Base-by-base conservation (phyloP, 2,113 vertebrate species). In the Felis chaus region DNA sequence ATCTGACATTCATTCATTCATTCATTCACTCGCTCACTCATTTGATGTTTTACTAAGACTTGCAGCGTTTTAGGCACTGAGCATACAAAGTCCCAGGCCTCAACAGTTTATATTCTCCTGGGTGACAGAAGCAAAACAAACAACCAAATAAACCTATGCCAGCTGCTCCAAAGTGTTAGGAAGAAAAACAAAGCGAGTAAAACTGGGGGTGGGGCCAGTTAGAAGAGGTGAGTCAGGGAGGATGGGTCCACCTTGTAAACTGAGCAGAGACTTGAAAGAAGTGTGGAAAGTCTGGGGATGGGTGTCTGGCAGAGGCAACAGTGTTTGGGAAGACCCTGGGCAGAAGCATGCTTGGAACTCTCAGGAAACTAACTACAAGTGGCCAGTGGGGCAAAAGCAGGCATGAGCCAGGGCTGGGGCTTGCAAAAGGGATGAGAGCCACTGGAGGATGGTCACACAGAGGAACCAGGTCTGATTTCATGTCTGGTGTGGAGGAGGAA, bases 191-290 rank as follows among this genome's bases (percentile, higher is more conserved):
- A 23, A 83, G 50, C 13, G 57, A 66, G 4, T 21, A 48, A 25
- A 27, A 61, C 15, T 19, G 1, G 2, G 4, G 25, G 66, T 29
- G 13, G 7, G 8, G 11, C 11, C 3, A 19, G 10, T 48, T 7
- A 33, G 25, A 55, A 66, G 53, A 41, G 48, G 16, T 74, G 16
- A 27, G 48, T 33, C 88, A 14, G 9, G 29, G 68, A 87, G 48
- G 48, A 18, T 16, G 1, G 2, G 19, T 3, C 39, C 11, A 8
- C 13, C 27, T 3, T 3, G 1, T 3, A 6, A 41, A 36, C 7
- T 65, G 53, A 61, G 18, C 33, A 0, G 29, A 63, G 27, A 5
- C 27, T 9, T 10, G 63, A 29, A 69, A 73, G 33, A 33, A 3
- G 13, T 13, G 0, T n/a, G 19, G 41, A 61, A 39, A 12, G 7